Evolutionary conservation across 2,113 vertebrate genomes (phyloP).

Genomic region (Delphinus delphis): DNA sequence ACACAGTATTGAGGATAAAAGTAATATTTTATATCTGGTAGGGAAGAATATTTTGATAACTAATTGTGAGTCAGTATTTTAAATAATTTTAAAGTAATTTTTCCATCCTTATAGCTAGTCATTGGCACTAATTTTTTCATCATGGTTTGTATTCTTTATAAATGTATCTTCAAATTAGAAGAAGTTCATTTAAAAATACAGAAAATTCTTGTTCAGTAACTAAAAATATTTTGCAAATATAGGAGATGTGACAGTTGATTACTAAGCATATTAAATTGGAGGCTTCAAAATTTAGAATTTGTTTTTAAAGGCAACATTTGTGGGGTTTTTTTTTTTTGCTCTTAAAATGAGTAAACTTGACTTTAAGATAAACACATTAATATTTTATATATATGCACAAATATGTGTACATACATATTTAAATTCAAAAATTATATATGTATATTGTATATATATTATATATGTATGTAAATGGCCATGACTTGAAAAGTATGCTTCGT

Average conservation of each 20-base stretch:
- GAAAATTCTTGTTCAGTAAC: background rate
- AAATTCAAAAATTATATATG: background rate
- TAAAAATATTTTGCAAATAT: conserved; percentile 14
- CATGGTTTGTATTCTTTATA: background rate
- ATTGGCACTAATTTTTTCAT: conserved; percentile 33
- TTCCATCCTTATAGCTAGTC: background rate
- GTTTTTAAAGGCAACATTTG: conserved; percentile 40
- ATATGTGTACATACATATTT: background rate
- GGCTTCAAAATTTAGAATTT: background rate
- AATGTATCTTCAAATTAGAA: conserved; percentile 37
- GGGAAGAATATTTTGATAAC: conserved; percentile 25
- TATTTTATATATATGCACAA: background rate
- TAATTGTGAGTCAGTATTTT: conserved; percentile 24
- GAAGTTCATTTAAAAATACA: background rate
- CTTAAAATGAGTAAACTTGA: conserved; percentile 12
- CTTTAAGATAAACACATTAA: background rate
- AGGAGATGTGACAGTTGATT: background rate
- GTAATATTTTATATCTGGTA: conserved; percentile 20
- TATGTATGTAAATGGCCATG: background rate
- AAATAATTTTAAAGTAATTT: conserved; percentile 30
- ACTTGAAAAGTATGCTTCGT: conserved; percentile 28
- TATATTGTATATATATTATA: background rate
- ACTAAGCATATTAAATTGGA: background rate
- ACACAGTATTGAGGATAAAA: background rate
- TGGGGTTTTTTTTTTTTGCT: background rate